Evolutionary conservation across 2,113 vertebrate species (phyloP).

Genomic region (Entomyzon cyanotis): DNA sequence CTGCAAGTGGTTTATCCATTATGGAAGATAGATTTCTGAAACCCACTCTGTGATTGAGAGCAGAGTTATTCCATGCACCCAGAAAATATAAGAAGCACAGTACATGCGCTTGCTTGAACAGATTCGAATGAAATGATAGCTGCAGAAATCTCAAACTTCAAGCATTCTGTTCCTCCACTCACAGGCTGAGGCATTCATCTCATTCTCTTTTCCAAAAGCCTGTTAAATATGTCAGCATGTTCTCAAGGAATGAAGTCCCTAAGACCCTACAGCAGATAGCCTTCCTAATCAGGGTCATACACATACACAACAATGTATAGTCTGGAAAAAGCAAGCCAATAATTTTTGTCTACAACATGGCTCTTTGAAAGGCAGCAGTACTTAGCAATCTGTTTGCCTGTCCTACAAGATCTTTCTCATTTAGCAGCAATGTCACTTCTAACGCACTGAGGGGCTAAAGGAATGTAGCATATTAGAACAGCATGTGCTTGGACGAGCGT

Average conservation of each 20-base stretch:
- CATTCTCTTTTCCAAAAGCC: neutral
- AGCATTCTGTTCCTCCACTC: neutral
- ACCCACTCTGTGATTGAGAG: neutral
- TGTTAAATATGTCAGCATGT: neutral
- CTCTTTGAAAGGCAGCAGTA: neutral
- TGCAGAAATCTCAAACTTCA: neutral
- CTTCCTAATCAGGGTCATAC: neutral
- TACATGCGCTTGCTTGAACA: neutral
- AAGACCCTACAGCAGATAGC: neutral
- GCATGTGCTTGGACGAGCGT: slow-evolving; percentile 56
- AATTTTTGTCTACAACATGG: neutral
- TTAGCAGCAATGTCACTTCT: slow-evolving; percentile 59
- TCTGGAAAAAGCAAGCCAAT: neutral
- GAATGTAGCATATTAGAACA: slow-evolving; percentile 67
- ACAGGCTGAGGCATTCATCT: rapidly evolving
- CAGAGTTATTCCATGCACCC: neutral
- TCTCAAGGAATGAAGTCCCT: neutral
- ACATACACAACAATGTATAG: neutral
- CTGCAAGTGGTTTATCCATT: slow-evolving; percentile 16
- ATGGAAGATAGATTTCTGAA: neutral
- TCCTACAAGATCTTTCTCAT: slow-evolving; percentile 52
- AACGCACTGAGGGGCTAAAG: slow-evolving; percentile 29
- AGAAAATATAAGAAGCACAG: neutral
- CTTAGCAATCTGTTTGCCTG: slow-evolving; percentile 31
- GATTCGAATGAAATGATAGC: neutral